These are phyloP conservation scores for Oscheius sp. DNA, from an alignment of 2,888 invertebrate genomes.

Conservation along the genomic window DNA sequence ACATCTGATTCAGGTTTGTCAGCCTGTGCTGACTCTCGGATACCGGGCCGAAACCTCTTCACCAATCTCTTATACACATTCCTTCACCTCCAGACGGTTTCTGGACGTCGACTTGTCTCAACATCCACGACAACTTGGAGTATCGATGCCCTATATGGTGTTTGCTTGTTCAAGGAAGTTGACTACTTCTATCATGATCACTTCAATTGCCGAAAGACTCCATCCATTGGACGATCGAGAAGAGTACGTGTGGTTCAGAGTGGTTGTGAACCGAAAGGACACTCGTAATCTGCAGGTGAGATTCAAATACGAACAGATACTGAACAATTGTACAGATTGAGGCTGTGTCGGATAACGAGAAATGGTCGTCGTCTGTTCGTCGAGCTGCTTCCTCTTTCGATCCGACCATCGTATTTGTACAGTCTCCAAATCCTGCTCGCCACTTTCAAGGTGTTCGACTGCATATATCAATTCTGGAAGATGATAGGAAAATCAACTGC, in stretches of 20 bases:
- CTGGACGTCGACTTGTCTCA: conserved; percentile 66
- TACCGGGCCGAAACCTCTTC: conserved; percentile 50
- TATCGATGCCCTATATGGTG: conserved; percentile 64
- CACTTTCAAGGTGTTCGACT: conserved; percentile 49
- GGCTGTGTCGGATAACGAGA: conserved; percentile 49
- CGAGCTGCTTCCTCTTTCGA: conserved; percentile 68
- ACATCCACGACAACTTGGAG: conserved; percentile 61
- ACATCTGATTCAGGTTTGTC: conserved; percentile 59
- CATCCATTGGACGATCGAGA: conserved; percentile 52
- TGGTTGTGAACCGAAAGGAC: conserved; percentile 50
- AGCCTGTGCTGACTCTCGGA: conserved; percentile 60
- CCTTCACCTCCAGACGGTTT: conserved; percentile 52
- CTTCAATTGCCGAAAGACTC: conserved; percentile 46
- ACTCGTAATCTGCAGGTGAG: conserved; percentile 27
- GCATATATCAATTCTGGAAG: conserved; percentile 44
- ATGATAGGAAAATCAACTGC: conserved; percentile 42
- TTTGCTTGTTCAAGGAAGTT: conserved; percentile 69
- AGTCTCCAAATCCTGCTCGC: conserved; percentile 56
- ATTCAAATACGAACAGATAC: too few species aligned
- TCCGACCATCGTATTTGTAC: conserved; percentile 67
- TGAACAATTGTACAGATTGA: conserved; percentile 51
- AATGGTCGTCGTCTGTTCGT: conserved; percentile 64
- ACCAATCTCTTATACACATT: conserved; percentile 56
- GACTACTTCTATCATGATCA: conserved; percentile 57
- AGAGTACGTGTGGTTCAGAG: conserved; percentile 69